A percentile compares a stretch with the other conserved stretches of the same genome.
These are phyloP conservation scores for Dioctria linearis DNA, from an alignment of 2,888 invertebrate species.

Conservation along the genomic window DNA sequence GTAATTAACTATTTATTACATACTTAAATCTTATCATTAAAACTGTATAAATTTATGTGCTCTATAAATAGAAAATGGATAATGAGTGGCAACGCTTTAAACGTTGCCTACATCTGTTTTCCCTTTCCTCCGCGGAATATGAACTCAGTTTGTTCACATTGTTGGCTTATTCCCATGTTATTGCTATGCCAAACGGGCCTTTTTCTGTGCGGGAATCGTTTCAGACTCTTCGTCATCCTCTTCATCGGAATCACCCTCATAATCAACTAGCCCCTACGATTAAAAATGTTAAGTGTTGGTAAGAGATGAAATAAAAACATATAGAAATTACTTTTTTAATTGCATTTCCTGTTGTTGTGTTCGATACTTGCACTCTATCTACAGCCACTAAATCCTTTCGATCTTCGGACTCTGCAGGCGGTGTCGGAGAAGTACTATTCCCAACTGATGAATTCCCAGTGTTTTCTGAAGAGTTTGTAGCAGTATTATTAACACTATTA, in stretches of 20 bases:
- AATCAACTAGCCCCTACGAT: constrained; percentile 90
- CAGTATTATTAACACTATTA: constrained; percentile 50
- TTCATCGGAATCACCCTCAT: constrained; percentile 97
- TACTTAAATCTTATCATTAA: constrained; percentile 53
- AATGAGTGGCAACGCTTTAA: constrained; percentile 59
- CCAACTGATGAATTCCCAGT: constrained; percentile 26
- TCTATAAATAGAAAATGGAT: constrained; percentile 62
- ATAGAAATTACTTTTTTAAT: constrained; percentile 31
- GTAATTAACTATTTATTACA: constrained; percentile 53
- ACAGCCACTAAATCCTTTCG: constrained; percentile 16
- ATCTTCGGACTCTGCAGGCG: constrained; percentile 9
- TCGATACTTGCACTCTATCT: constrained; percentile 25
- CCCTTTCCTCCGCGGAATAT: constrained; percentile 15
- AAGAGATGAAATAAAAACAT: neutral
- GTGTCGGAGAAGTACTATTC: neutral
- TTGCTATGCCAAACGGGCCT: constrained; percentile 71
- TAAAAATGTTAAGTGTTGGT: constrained; percentile 53
- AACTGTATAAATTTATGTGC: constrained; percentile 62
- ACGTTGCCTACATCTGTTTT: constrained; percentile 50
- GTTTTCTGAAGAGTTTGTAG: constrained; percentile 41
- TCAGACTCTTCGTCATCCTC: constrained; percentile 81
- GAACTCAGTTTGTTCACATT: constrained; percentile 15
- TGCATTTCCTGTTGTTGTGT: constrained; percentile 10
- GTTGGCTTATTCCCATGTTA: constrained; percentile 45
- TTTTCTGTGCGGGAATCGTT: constrained; percentile 68